phyloP scores from a whole-genome alignment of 2,113 vertebrate species.

The Urocolius indicus region DNA sequence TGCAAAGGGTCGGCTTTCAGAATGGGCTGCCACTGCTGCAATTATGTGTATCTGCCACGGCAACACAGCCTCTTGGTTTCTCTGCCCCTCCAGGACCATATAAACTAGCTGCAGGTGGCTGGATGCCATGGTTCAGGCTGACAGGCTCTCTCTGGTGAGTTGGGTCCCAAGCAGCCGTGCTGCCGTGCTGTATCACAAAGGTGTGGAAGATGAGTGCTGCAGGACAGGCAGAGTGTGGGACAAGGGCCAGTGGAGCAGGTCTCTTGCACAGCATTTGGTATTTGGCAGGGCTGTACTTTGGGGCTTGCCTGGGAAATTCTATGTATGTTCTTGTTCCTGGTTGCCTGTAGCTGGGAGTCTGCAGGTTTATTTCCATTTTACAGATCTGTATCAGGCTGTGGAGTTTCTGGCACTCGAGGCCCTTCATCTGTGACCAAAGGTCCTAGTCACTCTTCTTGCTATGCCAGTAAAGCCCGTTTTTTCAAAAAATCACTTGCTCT shows the following conservation, averaged over 20 bases:
- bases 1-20: not conserved
- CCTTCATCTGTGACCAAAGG: not conserved
- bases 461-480: not conserved
- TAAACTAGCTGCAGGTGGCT: not conserved
- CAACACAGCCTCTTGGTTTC: not conserved
- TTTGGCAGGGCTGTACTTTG: not conserved
- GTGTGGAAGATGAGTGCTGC: not conserved
- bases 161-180: not conserved
- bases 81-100: not conserved
- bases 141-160: not conserved
- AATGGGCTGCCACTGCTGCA: not conserved
- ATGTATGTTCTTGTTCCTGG: not conserved
- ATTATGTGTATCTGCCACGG: not conserved
- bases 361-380: not conserved
- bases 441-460: not conserved
- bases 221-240: not conserved
- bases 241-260: not conserved
- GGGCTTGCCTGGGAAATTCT: not conserved
- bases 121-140: fast-evolving
- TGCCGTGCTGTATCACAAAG: not conserved
- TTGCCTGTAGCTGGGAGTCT: not conserved
- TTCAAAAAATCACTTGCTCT: not conserved
- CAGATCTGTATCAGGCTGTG: not conserved
- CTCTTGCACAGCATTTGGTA: fast-evolving
- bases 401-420: not conserved